These are phyloP conservation scores for Orthosia gothica DNA, from an alignment of 2,888 invertebrate species.

Conservation along the genomic window DNA sequence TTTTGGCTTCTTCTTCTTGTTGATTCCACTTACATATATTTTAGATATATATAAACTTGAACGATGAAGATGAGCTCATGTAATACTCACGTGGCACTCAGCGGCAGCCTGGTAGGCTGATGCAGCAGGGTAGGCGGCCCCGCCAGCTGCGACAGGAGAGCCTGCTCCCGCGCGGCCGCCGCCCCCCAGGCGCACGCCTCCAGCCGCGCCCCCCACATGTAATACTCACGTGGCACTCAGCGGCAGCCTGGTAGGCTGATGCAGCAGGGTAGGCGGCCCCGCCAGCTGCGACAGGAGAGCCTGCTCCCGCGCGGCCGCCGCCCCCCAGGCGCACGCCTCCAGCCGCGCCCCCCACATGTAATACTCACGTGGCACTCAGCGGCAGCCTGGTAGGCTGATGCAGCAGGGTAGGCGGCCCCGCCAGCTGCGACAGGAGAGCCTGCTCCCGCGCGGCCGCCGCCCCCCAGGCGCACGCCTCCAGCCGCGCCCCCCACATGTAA, in stretches of 20 bases:
- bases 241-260: conserved; percentile 55
- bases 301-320: conserved; percentile 93
- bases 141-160: too few relatives aligned
- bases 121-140: too few relatives aligned
- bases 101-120: too few relatives aligned
- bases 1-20: too few relatives aligned
- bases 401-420: conserved; percentile 80
- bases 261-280: conserved; percentile 79
- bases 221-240: conserved; percentile 65
- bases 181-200: too few relatives aligned
- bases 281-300: conserved; percentile 93
- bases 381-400: conserved; percentile 56
- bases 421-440: conserved; percentile 93
- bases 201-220: too few relatives aligned
- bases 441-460: conserved; percentile 93
- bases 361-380: conserved; percentile 65
- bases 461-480: conserved; percentile 96
- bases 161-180: too few relatives aligned
- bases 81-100: too few relatives aligned
- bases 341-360: conserved; percentile 94
- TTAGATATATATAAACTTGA: too few relatives aligned
- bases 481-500: conserved; percentile 93
- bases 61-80: too few relatives aligned
- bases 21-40: too few relatives aligned
- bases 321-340: conserved; percentile 95